A percentile compares a stretch with the other conserved stretches of the same genome.
Conservation (phyloP, 2,113 vertebrate genomes). For the Gracilinanus agilis region DNA sequence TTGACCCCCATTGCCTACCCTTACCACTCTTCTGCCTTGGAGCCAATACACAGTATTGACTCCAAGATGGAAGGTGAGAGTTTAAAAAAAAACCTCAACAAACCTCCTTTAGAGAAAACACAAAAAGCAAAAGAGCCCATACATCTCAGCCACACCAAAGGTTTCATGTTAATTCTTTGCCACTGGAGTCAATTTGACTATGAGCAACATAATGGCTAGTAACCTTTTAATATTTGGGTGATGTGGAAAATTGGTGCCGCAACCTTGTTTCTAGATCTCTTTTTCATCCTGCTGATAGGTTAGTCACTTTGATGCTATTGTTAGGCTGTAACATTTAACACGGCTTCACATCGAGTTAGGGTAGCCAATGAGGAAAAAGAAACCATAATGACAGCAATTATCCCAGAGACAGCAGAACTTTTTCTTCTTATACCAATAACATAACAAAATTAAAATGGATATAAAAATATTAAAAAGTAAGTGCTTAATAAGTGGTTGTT, state of each 20-base stretch:
- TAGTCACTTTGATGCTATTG: constrained; percentile 96
- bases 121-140: constrained; percentile 87
- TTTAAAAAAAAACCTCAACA: too few relatives aligned
- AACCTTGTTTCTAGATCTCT: constrained; percentile 97
- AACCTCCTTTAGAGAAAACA: constrained; percentile 82
- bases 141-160: constrained; percentile 92
- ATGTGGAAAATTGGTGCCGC: constrained; percentile 97
- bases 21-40: too few relatives aligned
- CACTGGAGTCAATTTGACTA: constrained; percentile 93
- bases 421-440: constrained; percentile 91
- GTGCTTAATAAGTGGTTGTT: background rate
- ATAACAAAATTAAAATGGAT: constrained; percentile 82
- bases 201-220: constrained; percentile 92
- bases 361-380: constrained; percentile 90
- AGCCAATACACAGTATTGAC: too few relatives aligned
- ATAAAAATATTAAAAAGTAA: background rate
- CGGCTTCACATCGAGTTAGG: constrained; percentile 99
- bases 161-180: constrained; percentile 91
- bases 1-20: too few relatives aligned
- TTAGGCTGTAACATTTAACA: constrained; percentile 99
- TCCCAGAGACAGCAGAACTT: constrained; percentile 90
- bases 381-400: constrained; percentile 89
- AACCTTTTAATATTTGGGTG: constrained; percentile 96
- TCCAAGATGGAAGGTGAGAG: too few relatives aligned
- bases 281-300: constrained; percentile 96